These are phyloP conservation scores for Caenorhabditis uteleia DNA, from an alignment of 2,888 invertebrate species.

Conservation along the genomic window DNA sequence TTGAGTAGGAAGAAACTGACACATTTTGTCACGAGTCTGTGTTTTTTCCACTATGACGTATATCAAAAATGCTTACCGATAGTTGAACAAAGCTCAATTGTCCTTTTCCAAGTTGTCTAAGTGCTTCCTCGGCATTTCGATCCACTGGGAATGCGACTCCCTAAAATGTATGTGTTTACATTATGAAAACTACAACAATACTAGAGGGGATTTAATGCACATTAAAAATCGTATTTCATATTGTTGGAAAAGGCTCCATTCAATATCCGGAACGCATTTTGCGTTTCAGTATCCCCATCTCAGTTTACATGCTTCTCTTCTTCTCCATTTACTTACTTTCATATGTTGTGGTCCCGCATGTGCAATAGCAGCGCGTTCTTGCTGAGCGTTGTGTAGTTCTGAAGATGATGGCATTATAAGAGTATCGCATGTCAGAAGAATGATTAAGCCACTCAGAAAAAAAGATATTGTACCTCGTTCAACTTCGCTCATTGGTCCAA, in stretches of 20 bases:
- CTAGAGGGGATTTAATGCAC: neutral
- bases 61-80: slow-evolving; percentile 76
- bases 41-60: too few species aligned
- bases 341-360: slow-evolving; percentile 69
- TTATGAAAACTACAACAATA: too few species aligned
- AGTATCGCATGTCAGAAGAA: neutral
- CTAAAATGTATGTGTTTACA: slow-evolving; percentile 72
- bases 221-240: neutral
- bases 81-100: slow-evolving; percentile 86
- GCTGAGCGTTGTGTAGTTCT: slow-evolving; percentile 53
- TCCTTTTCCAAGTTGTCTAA: slow-evolving; percentile 79
- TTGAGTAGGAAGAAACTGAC: slow-evolving; percentile 1
- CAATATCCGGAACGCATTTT: too few species aligned
- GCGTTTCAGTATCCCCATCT: slow-evolving; percentile 34
- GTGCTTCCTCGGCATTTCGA: slow-evolving; percentile 80
- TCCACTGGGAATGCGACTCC: slow-evolving; percentile 89
- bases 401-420: neutral
- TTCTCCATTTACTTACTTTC: slow-evolving; percentile 64
- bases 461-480: slow-evolving; percentile 71
- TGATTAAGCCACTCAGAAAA: neutral
- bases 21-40: slow-evolving; percentile 3
- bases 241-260: too few species aligned
- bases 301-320: too few species aligned
- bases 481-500: slow-evolving; percentile 83
- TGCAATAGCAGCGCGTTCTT: slow-evolving; percentile 49